Base-by-base conservation (phyloP, 2,888 invertebrate genomes). In the Apomyelois bistriatella region DNA sequence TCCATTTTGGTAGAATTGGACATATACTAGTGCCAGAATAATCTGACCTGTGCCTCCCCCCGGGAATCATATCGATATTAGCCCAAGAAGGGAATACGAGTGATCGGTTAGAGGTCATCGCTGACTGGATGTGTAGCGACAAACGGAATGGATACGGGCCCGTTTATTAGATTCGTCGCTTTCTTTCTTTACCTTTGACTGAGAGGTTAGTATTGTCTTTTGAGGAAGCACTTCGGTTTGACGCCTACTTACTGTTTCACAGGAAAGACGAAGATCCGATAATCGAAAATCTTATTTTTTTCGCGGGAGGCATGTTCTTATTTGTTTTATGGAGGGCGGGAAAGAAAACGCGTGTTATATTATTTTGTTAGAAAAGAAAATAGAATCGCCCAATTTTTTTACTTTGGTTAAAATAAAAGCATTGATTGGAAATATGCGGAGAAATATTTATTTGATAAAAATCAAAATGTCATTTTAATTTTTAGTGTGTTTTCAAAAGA, bases 131-230 rank as follows among this genome's bases (percentile, higher is more conserved):
- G 70, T 72, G 72, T 74, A 72, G 70, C 75, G 5, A 79, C 82
- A 85, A 86, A 85, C 83, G 79, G 80, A 85, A 87, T 85, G 76
- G 85, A 85, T 83, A 84, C 79, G 78, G 73, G 72, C 62, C 68
- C 79, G 80, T 85, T 87, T 88, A 88, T 88, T 88, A 88, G 85
- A 87, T 87, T 86, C 83, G 83, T 76, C 79, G 79, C 76, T 82
- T 86, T 85, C 81, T 82, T 86, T 85, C 81, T 83, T 83, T 84
- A 86, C 86, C 82, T 87, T 82, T 84, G 83, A 82, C 83, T 70
- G 77, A 74, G 74, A 81, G 77, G 79, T 75, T 78, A 72, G 74
- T 78, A 82, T 85, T 86, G 85, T 83, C 85, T 85, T 84, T 82
- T 79, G 78, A 77, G 72, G 68, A 77, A 74, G 70, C 70, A 70